These are phyloP conservation scores for Crotalus tigris DNA, from an alignment of 2,113 vertebrate genomes.

Conservation along the genomic window DNA sequence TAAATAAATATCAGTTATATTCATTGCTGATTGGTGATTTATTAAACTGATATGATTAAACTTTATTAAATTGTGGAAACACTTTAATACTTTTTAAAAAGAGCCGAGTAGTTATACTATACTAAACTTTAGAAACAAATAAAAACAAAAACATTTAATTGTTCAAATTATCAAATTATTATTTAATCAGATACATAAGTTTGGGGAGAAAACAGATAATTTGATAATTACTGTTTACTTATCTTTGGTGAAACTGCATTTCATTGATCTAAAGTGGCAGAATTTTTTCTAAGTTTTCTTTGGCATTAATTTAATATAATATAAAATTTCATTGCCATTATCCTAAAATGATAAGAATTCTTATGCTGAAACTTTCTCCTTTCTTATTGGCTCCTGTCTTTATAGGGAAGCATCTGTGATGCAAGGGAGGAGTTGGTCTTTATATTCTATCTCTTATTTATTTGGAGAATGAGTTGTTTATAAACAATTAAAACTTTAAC, in stretches of 20 bases:
- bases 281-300: no score
- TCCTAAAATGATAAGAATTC: no score
- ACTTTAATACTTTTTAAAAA: not conserved
- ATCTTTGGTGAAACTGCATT: not conserved
- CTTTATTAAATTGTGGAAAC: not conserved
- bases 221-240: not conserved
- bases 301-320: no score
- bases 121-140: not conserved
- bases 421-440: not conserved
- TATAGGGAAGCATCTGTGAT: not conserved
- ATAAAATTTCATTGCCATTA: no score
- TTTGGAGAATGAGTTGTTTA: not conserved
- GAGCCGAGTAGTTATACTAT: not conserved
- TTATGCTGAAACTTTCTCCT: no score
- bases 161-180: not conserved
- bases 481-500: not conserved
- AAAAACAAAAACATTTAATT: not conserved
- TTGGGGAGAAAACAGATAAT: not conserved
- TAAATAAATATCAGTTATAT: not conserved
- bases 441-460: not conserved
- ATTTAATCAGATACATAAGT: not conserved
- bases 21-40: not conserved
- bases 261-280: no score
- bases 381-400: no score
- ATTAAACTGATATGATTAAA: not conserved